A percentile compares a stretch with the other conserved stretches of the same genome.
These are phyloP conservation scores for Nesidiocoris tenuis DNA, from an alignment of 2,888 invertebrate genomes.

Conservation along the genomic window DNA sequence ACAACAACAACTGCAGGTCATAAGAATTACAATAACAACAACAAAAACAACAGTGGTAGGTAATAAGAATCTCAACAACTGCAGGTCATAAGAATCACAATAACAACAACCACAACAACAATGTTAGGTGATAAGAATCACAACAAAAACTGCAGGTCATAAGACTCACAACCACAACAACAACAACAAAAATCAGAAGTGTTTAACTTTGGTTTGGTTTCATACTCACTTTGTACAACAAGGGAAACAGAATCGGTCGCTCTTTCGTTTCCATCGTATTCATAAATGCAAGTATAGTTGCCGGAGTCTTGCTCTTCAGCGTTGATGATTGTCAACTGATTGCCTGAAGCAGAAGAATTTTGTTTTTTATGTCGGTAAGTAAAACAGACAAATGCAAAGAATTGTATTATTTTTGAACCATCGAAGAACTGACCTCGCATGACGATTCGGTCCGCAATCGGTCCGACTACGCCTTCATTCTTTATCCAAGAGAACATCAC, in stretches of 20 bases:
- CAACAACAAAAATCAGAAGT: too few species aligned
- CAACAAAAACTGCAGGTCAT: not conserved
- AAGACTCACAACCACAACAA: too few species aligned
- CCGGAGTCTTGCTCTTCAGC: slow-evolving; percentile 72
- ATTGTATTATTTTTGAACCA: too few species aligned
- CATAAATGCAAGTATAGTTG: slow-evolving; percentile 70
- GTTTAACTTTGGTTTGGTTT: too few species aligned
- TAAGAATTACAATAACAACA: not conserved
- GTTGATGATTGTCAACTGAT: slow-evolving; percentile 68
- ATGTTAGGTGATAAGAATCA: not conserved
- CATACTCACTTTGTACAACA: slow-evolving; percentile 70
- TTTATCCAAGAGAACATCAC: slow-evolving; percentile 73
- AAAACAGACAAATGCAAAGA: too few species aligned
- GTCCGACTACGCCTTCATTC: slow-evolving; percentile 62
- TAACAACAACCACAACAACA: not conserved
- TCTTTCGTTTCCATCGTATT: slow-evolving; percentile 13
- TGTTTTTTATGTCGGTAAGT: too few species aligned
- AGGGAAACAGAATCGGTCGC: slow-evolving; percentile 64
- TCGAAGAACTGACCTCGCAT: slow-evolving; percentile 65
- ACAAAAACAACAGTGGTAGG: not conserved
- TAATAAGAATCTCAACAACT: not conserved
- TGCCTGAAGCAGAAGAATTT: slow-evolving; percentile 53
- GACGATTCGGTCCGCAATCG: slow-evolving; percentile 60
- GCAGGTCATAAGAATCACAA: not conserved
- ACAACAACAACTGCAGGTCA: not conserved